These are phyloP conservation scores for Avahi laniger DNA, from an alignment of 2,797 vertebrate genomes.

Conservation along the genomic window DNA sequence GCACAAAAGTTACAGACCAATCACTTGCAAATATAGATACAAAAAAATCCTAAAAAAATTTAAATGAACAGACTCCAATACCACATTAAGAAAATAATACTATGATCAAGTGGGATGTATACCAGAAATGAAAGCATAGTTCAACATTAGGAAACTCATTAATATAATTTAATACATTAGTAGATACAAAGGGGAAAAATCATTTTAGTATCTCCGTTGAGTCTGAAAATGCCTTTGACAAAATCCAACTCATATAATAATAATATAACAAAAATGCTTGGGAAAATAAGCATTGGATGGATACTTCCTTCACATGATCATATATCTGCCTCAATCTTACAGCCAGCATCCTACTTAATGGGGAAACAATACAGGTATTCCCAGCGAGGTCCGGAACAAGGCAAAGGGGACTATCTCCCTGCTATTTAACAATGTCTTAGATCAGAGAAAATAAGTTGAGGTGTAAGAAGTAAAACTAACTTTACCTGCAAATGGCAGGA, in stretches of 20 bases:
- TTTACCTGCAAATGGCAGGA: neutral
- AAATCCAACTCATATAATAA: neutral
- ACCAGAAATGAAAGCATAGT: neutral
- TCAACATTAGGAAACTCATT: neutral
- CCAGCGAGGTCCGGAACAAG: neutral
- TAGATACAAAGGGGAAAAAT: neutral
- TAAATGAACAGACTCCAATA: neutral
- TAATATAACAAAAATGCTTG: too few relatives aligned
- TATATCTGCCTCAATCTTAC: accelerated
- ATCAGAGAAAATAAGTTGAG: neutral
- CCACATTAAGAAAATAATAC: neutral
- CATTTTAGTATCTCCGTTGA: neutral
- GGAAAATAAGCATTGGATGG: neutral
- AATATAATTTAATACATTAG: neutral
- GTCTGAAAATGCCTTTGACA: neutral
- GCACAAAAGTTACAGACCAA: neutral
- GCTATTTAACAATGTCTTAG: neutral
- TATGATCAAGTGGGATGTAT: neutral
- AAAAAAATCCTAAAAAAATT: neutral
- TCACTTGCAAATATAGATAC: neutral
- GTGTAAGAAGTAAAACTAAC: neutral
- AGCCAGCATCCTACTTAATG: accelerated
- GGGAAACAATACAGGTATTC: too few relatives aligned
- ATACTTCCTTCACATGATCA: neutral
- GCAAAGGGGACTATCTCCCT: neutral